phyloP scores from a whole-genome alignment of 2,888 invertebrate genomes.

The Hirudinaria manillensis region DNA sequence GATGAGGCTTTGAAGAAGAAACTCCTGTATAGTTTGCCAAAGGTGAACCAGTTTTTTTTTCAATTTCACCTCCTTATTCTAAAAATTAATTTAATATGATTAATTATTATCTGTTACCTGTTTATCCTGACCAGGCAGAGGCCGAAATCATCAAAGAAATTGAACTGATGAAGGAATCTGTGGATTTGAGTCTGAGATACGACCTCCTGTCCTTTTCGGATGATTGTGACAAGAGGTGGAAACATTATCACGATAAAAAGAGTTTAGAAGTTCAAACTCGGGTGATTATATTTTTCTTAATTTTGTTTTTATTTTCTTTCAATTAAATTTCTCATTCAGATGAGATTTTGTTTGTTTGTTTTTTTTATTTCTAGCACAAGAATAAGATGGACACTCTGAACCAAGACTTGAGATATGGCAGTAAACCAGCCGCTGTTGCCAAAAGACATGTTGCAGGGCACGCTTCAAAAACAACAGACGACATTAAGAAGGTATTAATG shows the following conservation, averaged over 20 bases:
- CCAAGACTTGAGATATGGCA: conserved; percentile 13
- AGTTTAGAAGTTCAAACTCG: neutral
- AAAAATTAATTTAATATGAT: neutral
- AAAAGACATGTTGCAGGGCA: conserved; percentile 6
- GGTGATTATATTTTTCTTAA: neutral
- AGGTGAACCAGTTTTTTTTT: conserved; percentile 1
- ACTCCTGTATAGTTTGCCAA: conserved; percentile 8
- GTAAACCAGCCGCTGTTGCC: neutral
- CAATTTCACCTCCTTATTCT: neutral
- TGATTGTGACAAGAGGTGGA: neutral
- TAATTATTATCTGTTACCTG: neutral
- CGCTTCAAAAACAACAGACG: neutral
- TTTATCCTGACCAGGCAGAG: neutral
- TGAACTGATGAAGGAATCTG: conserved; percentile 10
- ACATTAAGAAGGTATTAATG: conserved; percentile 9
- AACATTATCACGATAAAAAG: conserved; percentile 1
- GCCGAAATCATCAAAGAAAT: conserved; percentile 12
- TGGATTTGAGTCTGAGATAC: neutral
- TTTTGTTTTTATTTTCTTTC: neutral
- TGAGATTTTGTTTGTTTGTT: neutral
- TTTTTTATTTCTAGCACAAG: conserved; percentile 2
- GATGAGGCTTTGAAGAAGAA: conserved; percentile 19
- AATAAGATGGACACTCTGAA: conserved; percentile 21
- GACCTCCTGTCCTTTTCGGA: neutral
- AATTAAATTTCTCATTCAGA: neutral